phyloP scores from a whole-genome alignment of 2,797 vertebrate species.

The Manis pentadactyla region DNA sequence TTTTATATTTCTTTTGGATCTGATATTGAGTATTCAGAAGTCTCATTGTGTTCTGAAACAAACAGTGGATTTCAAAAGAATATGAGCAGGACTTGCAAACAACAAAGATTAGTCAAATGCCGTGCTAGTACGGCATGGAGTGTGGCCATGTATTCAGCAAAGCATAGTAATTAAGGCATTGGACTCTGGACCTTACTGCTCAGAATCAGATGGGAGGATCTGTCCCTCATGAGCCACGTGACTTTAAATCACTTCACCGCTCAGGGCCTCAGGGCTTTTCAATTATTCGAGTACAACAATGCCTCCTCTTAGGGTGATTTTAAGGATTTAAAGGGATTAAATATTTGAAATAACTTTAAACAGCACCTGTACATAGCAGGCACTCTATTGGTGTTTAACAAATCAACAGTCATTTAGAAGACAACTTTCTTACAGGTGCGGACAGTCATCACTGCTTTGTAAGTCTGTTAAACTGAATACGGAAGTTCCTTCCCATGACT shows the following conservation, averaged over 20 bases:
- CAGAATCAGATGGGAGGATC: background rate
- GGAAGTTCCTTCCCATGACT: background rate
- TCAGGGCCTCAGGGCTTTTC: background rate
- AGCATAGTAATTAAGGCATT: background rate
- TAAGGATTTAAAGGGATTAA: constrained; percentile 36
- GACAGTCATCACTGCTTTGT: background rate
- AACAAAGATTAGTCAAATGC: background rate
- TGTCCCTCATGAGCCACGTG: background rate
- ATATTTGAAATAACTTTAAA: constrained; percentile 48
- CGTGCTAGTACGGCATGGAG: background rate
- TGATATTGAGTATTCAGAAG: background rate
- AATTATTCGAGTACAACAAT: background rate
- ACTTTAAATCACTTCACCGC: background rate
- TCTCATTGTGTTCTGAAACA: background rate
- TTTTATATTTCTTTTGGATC: background rate
- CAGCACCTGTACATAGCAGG: background rate
- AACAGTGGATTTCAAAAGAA: background rate
- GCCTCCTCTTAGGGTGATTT: background rate
- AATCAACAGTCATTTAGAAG: background rate
- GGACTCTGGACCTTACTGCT: background rate
- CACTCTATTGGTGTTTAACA: background rate
- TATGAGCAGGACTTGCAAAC: background rate
- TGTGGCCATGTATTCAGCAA: background rate
- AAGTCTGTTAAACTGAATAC: background rate
- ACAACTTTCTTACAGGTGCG: background rate